These are phyloP conservation scores for Rhinoraja longicauda DNA, from an alignment of 2,797 vertebrate genomes.

Conservation along the genomic window DNA sequence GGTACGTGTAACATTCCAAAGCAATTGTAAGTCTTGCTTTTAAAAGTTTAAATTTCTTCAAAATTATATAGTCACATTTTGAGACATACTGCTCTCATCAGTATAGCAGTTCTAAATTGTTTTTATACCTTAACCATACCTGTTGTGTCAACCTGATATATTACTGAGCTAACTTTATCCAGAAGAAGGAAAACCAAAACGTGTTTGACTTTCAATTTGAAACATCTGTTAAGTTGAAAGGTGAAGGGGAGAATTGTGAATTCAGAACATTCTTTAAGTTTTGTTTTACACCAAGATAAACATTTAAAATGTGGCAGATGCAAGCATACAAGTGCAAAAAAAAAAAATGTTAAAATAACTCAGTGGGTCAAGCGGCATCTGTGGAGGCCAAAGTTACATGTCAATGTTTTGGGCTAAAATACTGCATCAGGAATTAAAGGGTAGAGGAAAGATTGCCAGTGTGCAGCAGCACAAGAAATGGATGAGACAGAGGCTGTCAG, in stretches of 20 bases:
- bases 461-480: too few species aligned
- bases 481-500: too few species aligned
- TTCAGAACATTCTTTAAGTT: not conserved
- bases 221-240: conserved; percentile 6
- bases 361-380: too few species aligned
- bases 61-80: not conserved
- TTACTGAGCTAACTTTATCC: not conserved
- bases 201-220: not conserved
- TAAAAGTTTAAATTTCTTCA: not conserved
- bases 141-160: conserved; percentile 9
- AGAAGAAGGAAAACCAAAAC: not conserved
- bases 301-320: not conserved
- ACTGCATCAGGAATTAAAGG: too few species aligned
- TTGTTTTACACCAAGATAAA: not conserved
- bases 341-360: too few species aligned
- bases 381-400: too few species aligned
- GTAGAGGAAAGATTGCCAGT: too few species aligned
- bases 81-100: conserved; percentile 4
- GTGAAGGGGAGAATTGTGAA: not conserved
- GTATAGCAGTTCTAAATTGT: not conserved
- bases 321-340: not conserved
- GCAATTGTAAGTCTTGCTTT: not conserved
- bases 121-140: conserved; percentile 3
- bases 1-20: not conserved
- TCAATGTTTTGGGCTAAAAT: too few species aligned